A percentile compares a stretch with the other conserved stretches of the same genome.
phyloP scores from a whole-genome alignment of 2,888 invertebrate genomes.

The Catocala nupta region DNA sequence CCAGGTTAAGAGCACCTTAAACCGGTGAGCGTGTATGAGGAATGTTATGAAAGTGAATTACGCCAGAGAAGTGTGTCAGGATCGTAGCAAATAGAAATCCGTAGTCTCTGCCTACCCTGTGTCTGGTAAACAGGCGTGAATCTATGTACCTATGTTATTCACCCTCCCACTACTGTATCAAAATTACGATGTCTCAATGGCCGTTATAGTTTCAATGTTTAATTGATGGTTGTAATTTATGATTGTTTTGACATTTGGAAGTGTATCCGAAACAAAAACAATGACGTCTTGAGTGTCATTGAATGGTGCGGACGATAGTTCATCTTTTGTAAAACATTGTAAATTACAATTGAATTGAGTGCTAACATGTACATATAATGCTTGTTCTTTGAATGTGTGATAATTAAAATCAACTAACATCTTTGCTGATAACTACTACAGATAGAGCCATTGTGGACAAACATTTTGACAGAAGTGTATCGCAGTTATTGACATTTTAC shows the following conservation, averaged over 20 bases:
- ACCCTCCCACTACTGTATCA: too few species aligned
- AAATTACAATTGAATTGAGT: neutral
- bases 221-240: slow-evolving; percentile 26
- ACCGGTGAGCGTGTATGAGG: too few species aligned
- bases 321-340: neutral
- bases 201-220: neutral
- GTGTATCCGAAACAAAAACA: slow-evolving; percentile 27
- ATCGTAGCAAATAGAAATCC: too few species aligned
- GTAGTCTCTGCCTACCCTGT: too few species aligned
- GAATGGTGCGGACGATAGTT: slow-evolving; percentile 18
- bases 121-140: too few species aligned
- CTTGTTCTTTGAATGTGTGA: slow-evolving; percentile 16
- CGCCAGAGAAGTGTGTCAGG: too few species aligned
- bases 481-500: slow-evolving; percentile 41
- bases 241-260: neutral
- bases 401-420: slow-evolving; percentile 89
- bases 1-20: too few species aligned
- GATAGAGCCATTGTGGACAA: slow-evolving; percentile 94
- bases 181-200: neutral
- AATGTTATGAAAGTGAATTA: too few species aligned
- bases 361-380: neutral
- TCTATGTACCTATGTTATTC: too few species aligned
- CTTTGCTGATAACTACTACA: slow-evolving; percentile 97
- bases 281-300: slow-evolving; percentile 23
- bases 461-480: slow-evolving; percentile 59